Evolutionary conservation across 2,113 vertebrate species (phyloP).

Genomic region (Pongo pygmaeus): DNA sequence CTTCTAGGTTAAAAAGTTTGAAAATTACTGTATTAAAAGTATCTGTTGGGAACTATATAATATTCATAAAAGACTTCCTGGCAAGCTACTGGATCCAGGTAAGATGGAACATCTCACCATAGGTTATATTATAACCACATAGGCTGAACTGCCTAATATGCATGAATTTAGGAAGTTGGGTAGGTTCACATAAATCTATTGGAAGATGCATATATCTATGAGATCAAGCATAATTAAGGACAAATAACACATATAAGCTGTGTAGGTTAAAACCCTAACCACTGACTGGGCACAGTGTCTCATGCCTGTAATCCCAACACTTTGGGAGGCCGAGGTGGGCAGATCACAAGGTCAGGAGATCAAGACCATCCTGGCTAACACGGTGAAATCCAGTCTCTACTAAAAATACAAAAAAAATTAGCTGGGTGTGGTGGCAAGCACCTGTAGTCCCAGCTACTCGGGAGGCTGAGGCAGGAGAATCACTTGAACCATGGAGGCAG

Average conservation of each 20-base stretch:
- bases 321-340: too few species aligned
- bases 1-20: not conserved
- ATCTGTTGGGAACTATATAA: not conserved
- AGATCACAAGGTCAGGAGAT: too few species aligned
- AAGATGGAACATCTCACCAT: not conserved
- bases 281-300: not conserved
- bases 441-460: too few species aligned
- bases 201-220: not conserved
- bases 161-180: not conserved
- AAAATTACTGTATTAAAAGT: not conserved
- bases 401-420: too few species aligned
- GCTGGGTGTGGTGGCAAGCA: too few species aligned
- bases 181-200: not conserved
- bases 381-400: too few species aligned
- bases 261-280: not conserved
- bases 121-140: not conserved
- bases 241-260: not conserved
- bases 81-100: not conserved
- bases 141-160: not conserved
- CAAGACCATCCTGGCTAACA: too few species aligned
- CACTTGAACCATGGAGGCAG: too few species aligned
- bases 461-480: too few species aligned
- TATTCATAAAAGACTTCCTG: not conserved
- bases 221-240: not conserved
- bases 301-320: too few species aligned